Evolutionary conservation across 2,888 invertebrate genomes (phyloP), one percentile per base, ranked within the genome.

Genomic region (Vandiemenella viatica): DNA sequence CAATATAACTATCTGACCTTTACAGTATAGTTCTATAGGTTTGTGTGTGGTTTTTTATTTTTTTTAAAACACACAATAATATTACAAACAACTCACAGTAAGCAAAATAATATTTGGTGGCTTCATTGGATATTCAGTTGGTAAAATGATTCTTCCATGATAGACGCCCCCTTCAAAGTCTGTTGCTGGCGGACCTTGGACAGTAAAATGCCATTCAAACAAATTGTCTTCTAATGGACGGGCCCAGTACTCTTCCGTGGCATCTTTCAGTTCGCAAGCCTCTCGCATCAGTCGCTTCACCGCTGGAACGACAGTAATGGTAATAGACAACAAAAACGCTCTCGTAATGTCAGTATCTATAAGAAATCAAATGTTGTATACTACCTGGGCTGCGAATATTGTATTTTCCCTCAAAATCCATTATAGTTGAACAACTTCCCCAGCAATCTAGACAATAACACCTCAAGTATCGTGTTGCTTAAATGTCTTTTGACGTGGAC

Each of bases 161-260:
- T 93, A 95, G 54, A 88, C 75, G 26, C 95, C 95, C 52, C 81
- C 83, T 58, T 87, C 86, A 66, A 91, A 95, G 58, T 91, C 91
- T 0, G 89, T 83, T 19, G 83, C 84, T 46, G 80, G 77, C 2
- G 93, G 90, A 5, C 93, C 95, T 60, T 85, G 76, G 4, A 95
- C 83, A 0, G 93, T 95, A 64, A 96, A 95, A 67, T 96, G 95
- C 95, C 95, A 96, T 65, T 95, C 95, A 66, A 96, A 95, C 46
- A 95, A 70, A 67, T 95, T 96, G 64, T 95, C 93, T 66, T 92
- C 91, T 43, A 93, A 66, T 3, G 95, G 95, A 60, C 83, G 79
- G 10, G 92, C 92, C 67, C 75, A 82, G 66, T 87, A 92, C 64
- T 91, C 86, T 61, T 90, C 90, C 1, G 91, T 91, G 5, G 91